Percentiles rank a stretch among this genome's conserved stretches.
These are phyloP conservation scores for Pitta sordida DNA, from an alignment of 2,113 vertebrate genomes.

Conservation along the genomic window DNA sequence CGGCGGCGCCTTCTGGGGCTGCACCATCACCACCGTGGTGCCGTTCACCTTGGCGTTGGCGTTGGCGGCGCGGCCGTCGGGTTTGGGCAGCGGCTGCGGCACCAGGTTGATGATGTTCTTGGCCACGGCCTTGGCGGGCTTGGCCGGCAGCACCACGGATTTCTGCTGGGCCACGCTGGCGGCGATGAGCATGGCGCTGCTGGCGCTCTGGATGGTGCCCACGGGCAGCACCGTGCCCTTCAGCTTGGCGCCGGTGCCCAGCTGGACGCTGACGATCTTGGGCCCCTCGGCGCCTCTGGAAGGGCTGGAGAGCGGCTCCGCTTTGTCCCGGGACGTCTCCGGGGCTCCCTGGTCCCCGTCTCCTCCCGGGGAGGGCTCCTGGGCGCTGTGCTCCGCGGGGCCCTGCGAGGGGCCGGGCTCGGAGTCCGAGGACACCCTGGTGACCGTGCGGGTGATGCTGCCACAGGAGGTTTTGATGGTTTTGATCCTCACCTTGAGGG, in stretches of 20 bases:
- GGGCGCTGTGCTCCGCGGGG: fast-evolving
- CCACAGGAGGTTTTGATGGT: constrained; percentile 88
- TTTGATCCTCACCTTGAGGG: constrained; percentile 93
- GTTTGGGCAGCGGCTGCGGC: constrained; percentile 70
- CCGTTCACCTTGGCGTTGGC: constrained; percentile 77
- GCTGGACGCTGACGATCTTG: constrained; percentile 69
- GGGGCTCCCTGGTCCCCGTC: neutral
- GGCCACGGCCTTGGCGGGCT: constrained; percentile 59
- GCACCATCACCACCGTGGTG: constrained; percentile 68
- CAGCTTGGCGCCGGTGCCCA: constrained; percentile 74
- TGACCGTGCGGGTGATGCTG: constrained; percentile 84
- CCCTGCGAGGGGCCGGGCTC: neutral
- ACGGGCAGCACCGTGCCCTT: constrained; percentile 84
- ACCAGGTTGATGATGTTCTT: constrained; percentile 78
- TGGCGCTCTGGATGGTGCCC: constrained; percentile 87
- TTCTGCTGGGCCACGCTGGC: constrained; percentile 83
- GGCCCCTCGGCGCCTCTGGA: constrained; percentile 51
- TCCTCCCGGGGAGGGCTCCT: fast-evolving
- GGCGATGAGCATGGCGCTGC: constrained; percentile 89
- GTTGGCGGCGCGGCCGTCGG: constrained; percentile 34
- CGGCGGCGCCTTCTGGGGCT: constrained; percentile 69
- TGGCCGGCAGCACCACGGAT: constrained; percentile 55
- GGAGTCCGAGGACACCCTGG: constrained; percentile 78
- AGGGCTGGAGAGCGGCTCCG: constrained; percentile 37
- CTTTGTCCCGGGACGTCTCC: neutral